Conservation (phyloP, 2,888 invertebrate species). For the Hybos culiciformis region DNA sequence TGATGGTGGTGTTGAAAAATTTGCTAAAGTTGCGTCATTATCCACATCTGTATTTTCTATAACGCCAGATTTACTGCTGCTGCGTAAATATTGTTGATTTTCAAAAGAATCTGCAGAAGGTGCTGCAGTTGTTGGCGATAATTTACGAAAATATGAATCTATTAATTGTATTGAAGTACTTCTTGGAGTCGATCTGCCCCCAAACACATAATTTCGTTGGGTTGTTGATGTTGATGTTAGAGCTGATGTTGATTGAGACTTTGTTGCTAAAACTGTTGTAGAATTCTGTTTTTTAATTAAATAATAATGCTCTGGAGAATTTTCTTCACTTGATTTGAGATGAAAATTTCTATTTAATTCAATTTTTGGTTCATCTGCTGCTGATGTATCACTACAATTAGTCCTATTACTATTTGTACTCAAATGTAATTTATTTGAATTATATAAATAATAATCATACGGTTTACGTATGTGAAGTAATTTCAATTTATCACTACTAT, state of each 20-base stretch:
- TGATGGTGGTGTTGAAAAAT: constrained; percentile 25
- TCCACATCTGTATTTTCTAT: constrained; percentile 10
- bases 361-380: constrained; percentile 18
- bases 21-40: no score
- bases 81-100: constrained; percentile 14
- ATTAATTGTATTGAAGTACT: constrained; percentile 25
- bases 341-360: constrained; percentile 5
- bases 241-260: constrained; percentile 1
- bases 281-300: constrained; percentile 4
- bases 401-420: constrained; percentile 14
- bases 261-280: constrained; percentile 8
- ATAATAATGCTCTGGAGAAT: no score
- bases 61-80: constrained; percentile 18
- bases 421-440: constrained; percentile 15
- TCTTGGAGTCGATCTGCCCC: constrained; percentile 19
- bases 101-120: constrained; percentile 35
- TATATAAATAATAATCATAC: constrained; percentile 29
- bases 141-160: constrained; percentile 33
- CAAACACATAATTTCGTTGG: constrained; percentile 16
- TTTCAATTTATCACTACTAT: constrained; percentile 3
- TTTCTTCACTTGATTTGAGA: no score
- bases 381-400: constrained; percentile 14
- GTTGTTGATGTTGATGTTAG: constrained; percentile 11
- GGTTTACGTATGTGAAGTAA: constrained; percentile 24
- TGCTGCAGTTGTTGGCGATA: constrained; percentile 42